Evolutionary conservation across 2,888 invertebrate genomes (phyloP).

Genomic region (Tetrapedia diversipes): DNA sequence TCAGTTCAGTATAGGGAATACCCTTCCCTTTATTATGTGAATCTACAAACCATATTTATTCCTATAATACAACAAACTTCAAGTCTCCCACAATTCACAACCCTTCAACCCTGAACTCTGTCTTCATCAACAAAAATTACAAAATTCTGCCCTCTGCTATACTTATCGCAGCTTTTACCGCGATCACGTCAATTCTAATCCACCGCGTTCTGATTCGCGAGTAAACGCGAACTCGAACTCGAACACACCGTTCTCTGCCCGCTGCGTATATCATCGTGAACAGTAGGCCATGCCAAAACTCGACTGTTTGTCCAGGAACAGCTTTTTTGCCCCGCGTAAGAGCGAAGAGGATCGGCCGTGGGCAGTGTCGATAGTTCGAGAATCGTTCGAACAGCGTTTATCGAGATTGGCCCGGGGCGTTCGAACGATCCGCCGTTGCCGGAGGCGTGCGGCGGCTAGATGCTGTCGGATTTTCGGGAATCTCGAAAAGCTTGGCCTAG

Average conservation of each 20-base stretch:
- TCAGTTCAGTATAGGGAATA: no score
- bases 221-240: conserved; percentile 11
- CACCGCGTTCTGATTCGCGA: neutral
- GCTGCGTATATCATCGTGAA: conserved; percentile 30
- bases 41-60: no score
- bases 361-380: conserved; percentile 57
- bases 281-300: conserved; percentile 62
- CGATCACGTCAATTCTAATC: neutral
- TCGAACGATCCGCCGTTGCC: conserved; percentile 61
- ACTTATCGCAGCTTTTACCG: no score
- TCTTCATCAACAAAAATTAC: no score
- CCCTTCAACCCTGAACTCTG: no score
- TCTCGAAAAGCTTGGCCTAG: conserved; percentile 67
- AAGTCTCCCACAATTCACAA: no score
- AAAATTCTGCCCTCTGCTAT: no score
- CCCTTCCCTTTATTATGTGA: no score
- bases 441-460: conserved; percentile 58
- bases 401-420: conserved; percentile 68
- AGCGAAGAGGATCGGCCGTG: conserved; percentile 34
- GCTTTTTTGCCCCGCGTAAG: conserved; percentile 50
- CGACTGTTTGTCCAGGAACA: conserved; percentile 61
- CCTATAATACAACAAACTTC: no score
- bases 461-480: conserved; percentile 71
- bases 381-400: conserved; percentile 70
- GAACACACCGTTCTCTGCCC: neutral